phyloP scores from a whole-genome alignment of 2,113 vertebrate species.

The Tyto alba region DNA sequence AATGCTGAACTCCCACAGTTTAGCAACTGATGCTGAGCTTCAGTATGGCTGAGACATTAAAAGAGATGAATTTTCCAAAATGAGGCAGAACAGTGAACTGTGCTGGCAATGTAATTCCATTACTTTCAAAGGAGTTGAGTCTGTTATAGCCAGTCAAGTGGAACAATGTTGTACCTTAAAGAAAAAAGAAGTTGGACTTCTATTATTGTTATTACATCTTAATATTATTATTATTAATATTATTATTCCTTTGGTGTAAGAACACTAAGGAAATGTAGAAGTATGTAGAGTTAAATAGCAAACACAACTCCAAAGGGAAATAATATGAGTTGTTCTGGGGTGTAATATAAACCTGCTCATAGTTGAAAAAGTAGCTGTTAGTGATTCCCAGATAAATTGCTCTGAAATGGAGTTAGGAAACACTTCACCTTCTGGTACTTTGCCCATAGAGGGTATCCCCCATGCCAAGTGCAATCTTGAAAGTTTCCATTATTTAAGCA shows the following conservation, averaged over 20 bases:
- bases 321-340: background rate
- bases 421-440: background rate
- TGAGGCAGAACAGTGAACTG: slow-evolving; percentile 63
- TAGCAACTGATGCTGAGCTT: background rate
- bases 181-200: background rate
- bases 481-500: background rate
- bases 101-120: slow-evolving; percentile 61
- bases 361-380: background rate
- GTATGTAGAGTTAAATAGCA: background rate
- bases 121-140: slow-evolving; percentile 58
- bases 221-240: background rate
- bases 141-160: slow-evolving; percentile 51
- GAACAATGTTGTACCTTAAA: slow-evolving; percentile 36
- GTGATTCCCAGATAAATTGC: background rate
- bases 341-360: background rate
- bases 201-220: background rate
- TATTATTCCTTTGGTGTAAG: background rate
- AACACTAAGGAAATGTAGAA: background rate
- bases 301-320: background rate
- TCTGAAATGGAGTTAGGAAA: background rate
- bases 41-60: background rate
- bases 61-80: slow-evolving; percentile 60
- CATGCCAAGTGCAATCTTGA: background rate
- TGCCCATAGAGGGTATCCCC: background rate
- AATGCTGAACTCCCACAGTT: background rate